A percentile compares a stretch with the other conserved stretches of the same genome.
Evolutionary conservation across 2,888 invertebrate species (phyloP).

Genomic region (Caenorhabditis uteleia): DNA sequence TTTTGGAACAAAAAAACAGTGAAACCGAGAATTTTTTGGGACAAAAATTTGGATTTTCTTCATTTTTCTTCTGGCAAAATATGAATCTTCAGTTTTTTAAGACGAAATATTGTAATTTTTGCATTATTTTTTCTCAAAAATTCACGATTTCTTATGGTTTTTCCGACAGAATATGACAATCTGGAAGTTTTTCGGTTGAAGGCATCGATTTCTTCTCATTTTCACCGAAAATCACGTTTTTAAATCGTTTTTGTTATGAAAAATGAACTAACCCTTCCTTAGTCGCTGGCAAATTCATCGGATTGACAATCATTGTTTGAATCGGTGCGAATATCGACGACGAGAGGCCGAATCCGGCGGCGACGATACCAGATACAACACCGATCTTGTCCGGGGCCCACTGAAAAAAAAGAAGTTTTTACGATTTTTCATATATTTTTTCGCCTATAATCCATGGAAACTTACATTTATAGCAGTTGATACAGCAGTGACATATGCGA

Average conservation of each 20-base stretch:
- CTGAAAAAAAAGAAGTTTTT: conserved; percentile 30
- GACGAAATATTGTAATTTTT: no score
- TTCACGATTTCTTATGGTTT: no score
- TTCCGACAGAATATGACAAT: no score
- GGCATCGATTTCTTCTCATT: no score
- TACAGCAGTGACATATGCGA: conserved; percentile 68
- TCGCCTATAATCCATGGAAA: no score
- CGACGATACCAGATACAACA: conserved; percentile 66
- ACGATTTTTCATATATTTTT: not conserved
- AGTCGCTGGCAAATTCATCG: conserved; percentile 58
- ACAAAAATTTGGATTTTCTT: no score
- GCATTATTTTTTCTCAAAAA: no score
- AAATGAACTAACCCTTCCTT: conserved; percentile 56
- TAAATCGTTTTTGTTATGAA: not conserved
- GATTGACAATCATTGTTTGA: conserved; percentile 66
- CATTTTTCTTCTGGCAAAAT: no score
- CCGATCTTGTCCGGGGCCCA: conserved; percentile 69
- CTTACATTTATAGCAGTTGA: conserved; percentile 64
- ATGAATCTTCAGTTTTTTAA: no score
- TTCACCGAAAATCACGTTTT: not conserved
- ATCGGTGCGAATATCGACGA: conserved; percentile 69
- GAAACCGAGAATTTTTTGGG: no score
- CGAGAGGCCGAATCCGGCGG: conserved; percentile 67
- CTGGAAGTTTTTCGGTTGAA: no score
- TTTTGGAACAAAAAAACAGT: no score